Percentiles rank a stretch among this genome's conserved stretches.
phyloP scores from a whole-genome alignment of 2,797 vertebrate genomes.

The Ceryle rudis region DNA sequence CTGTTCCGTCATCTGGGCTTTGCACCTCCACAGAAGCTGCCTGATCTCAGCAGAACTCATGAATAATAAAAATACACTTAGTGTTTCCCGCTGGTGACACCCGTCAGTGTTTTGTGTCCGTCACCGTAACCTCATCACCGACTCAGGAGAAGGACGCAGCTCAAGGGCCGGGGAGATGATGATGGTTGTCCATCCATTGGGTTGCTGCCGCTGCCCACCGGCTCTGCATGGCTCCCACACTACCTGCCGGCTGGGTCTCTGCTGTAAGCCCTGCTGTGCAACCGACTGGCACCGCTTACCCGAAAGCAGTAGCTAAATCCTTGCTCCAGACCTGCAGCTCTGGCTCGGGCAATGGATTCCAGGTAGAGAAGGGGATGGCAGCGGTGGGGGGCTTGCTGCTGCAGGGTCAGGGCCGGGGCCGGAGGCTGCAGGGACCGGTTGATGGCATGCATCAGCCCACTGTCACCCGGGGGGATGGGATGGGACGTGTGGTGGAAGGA shows the following conservation, averaged over 20 bases:
- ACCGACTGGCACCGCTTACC: background rate
- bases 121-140: rapidly evolving
- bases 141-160: background rate
- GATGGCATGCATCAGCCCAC: rapidly evolving
- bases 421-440: background rate
- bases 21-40: background rate
- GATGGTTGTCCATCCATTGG: rapidly evolving
- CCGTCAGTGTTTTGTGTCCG: background rate
- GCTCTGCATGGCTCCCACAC: rapidly evolving
- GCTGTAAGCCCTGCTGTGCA: background rate
- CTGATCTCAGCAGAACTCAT: background rate
- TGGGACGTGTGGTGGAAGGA: rapidly evolving
- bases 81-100: background rate
- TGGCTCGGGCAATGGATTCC: background rate
- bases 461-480: rapidly evolving
- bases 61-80: background rate
- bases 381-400: rapidly evolving
- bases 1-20: background rate
- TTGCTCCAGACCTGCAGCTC: rapidly evolving
- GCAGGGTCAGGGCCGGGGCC: background rate
- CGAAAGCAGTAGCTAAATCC: background rate
- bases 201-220: background rate
- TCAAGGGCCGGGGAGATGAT: rapidly evolving
- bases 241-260: background rate
- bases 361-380: background rate